Base-by-base conservation (phyloP, 2,113 vertebrate species). In the Tenrec ecaudatus region DNA sequence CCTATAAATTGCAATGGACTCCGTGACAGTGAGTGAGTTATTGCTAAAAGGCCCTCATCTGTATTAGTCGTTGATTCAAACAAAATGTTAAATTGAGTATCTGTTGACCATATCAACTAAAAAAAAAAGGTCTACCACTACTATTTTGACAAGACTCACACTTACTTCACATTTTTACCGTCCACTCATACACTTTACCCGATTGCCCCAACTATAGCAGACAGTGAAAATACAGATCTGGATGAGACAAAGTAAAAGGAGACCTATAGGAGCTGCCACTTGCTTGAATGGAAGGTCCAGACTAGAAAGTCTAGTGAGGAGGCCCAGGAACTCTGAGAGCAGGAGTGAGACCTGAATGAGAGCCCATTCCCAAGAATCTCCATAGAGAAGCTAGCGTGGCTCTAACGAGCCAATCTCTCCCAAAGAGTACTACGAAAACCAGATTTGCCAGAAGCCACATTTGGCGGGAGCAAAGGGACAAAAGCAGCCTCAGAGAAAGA, bases 71-170 rank as follows among this genome's bases (percentile, higher is more conserved):
- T 93, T 15, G 78, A 2, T 75, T 90, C n/a, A 93, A 57, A 75
- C 27, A 92, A 90, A 89, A 94, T 92, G 92, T 92, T 86, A 89
- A 43, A 77, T 47, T 92, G 86, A 66, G 22, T 20, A 47, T 90
- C 75, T 89, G 25, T 91, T 89, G 23, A 92, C 25, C 25, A 69
- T 83, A 82, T 93, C n/a, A 86, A 66, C 36, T 88, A 43, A 93
- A 80, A 94, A 80, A 94, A 53, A 53, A 53, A 90, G 60, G 76
- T 10, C 66, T 89, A 16, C 88, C 94, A 82, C 31, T 66, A 40
- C n/a, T 66, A 3, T 76, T 93, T 83, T 95, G 38, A 95, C n/a
- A 92, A 76, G 43, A 76, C 14, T 93, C 40, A 43, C 0, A 0
- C 79, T 79, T 91, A 11, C 87, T 96, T 62, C 82, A 87, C 60